phyloP scores from a whole-genome alignment of 2,797 vertebrate genomes.

The Tenualosa ilisha region DNA sequence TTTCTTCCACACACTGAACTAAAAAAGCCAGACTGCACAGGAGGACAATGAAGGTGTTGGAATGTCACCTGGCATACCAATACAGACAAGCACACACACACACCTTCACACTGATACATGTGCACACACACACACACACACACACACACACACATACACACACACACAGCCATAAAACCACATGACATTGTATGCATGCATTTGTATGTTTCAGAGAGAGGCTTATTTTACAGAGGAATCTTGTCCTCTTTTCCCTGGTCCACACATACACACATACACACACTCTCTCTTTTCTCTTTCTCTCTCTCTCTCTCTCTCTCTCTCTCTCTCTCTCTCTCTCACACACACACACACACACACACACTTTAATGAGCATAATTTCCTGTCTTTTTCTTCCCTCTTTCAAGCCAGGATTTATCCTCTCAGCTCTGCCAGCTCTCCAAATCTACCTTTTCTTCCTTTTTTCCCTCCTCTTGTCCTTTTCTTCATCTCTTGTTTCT shows the following conservation, averaged over 20 bases:
- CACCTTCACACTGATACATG: no score
- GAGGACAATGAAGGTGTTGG: no score
- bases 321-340: neutral
- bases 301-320: neutral
- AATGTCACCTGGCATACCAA: no score
- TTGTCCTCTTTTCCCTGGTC: neutral
- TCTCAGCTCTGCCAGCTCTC: neutral
- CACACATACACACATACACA: neutral
- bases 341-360: neutral
- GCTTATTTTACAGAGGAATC: neutral
- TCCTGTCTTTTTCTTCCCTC: conserved; percentile 3
- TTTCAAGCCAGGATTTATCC: neutral
- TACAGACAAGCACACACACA: no score
- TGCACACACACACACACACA: no score
- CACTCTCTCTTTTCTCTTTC: no score
- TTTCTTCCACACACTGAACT: no score
- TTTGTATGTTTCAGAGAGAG: neutral
- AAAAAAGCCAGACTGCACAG: no score
- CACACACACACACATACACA: no score
- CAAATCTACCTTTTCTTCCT: conserved; percentile 1
- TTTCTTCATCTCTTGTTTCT: no score
- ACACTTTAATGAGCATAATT: conserved; percentile 2
- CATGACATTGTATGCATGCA: neutral
- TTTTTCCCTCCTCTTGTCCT: neutral
- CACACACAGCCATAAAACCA: no score